Percentiles rank a stretch among this genome's conserved stretches.
These are phyloP conservation scores for Pampusana beccarii DNA, from an alignment of 2,113 vertebrate species.

Conservation along the genomic window DNA sequence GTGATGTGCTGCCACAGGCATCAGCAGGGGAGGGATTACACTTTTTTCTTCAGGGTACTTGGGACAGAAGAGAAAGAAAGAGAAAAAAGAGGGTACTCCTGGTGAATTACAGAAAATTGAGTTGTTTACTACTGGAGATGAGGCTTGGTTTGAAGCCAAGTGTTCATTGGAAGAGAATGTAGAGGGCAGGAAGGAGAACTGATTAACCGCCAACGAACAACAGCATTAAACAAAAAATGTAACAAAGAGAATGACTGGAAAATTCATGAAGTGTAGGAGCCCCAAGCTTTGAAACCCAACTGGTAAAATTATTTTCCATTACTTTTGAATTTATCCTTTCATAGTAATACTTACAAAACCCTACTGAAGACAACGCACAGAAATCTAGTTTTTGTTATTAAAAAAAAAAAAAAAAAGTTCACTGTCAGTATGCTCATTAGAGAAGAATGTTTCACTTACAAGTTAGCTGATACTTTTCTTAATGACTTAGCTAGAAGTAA, in stretches of 20 bases:
- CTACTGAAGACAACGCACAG: neutral
- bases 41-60: neutral
- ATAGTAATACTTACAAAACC: neutral
- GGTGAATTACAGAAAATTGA: neutral
- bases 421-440: neutral
- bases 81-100: fast-evolving
- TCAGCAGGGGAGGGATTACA: neutral
- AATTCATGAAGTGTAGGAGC: neutral
- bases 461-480: neutral
- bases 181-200: neutral
- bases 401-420: neutral
- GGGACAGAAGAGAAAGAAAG: neutral
- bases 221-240: neutral
- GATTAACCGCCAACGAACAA: too few species aligned
- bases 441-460: neutral
- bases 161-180: neutral
- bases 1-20: neutral
- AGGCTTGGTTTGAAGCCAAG: neutral
- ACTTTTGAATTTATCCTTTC: neutral
- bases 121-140: neutral
- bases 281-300: neutral
- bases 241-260: neutral
- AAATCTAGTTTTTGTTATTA: neutral
- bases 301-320: neutral
- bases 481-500: neutral